Base-by-base conservation (phyloP, 2,888 invertebrate species). In the Diloba caeruleocephala region DNA sequence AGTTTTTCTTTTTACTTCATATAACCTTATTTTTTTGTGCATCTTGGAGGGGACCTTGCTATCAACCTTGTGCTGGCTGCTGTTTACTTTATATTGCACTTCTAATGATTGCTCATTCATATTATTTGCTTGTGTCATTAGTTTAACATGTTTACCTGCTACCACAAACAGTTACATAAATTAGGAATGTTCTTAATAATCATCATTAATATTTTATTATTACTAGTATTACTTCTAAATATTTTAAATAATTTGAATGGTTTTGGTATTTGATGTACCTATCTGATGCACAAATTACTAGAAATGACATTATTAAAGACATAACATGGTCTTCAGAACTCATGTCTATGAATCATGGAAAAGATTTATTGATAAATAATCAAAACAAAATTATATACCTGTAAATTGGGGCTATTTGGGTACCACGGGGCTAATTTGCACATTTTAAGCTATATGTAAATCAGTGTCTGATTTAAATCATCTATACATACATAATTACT, bases 21-120 rank as follows among this genome's bases (percentile, higher is more conserved):
- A 38, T 56, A 73, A 71, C 73, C 68, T 72, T 63, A 72, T 63
- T 72, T 72, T 72, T 72, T 72, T 58, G 49, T 34, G 43, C 42
- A 36, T 46, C 26, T 58, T 41, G 23, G 26, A 29, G 38, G 28
- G 55, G 52, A 43, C 65, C 66, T 64, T 58, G 68, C 39, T 32
- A 31, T 0, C 52, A 66, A 66, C 71, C 66, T 72, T 68, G 68
- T 49, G 21, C 51, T 32, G 48, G 36, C 38, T 43, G 14, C 33
- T 66, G 58, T 50, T 60, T 62, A 51, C 38, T 32, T 48, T 44
- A 41, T 36, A 21, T 19, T 32, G 25, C 28, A 41, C 34, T 48
- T n/a, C 3, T 29, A 31, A 46, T 17, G 31, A 29, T 23, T 39
- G 38, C 25, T 31, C 42, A 31, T 42, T 34, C 31, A 45, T 38